These are phyloP conservation scores for Phenganax subtilis DNA, from an alignment of 92 coral and sea anemone species.

Conservation along the genomic window DNA sequence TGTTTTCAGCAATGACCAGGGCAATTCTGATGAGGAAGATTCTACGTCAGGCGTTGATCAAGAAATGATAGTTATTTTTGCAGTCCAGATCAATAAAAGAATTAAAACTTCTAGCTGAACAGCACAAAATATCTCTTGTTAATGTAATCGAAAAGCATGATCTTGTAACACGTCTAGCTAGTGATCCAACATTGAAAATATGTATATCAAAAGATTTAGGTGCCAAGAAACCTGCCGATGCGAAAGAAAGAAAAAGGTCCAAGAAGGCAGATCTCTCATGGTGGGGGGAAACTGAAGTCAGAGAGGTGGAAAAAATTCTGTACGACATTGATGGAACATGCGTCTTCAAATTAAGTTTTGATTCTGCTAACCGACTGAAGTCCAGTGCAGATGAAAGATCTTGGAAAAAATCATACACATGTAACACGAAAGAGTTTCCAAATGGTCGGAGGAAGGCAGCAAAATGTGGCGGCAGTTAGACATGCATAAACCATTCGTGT, in stretches of 20 bases:
- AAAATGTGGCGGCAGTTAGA: constrained; percentile 4
- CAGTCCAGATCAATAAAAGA: background rate
- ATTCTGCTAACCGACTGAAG: background rate
- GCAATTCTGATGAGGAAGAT: background rate
- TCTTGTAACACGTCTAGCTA: constrained; percentile 1
- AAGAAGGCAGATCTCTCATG: background rate
- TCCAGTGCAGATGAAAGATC: constrained; percentile 9
- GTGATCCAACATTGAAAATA: background rate
- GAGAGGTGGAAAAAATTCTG: constrained; percentile 3
- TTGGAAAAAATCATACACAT: background rate
- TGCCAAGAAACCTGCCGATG: background rate
- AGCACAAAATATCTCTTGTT: background rate
- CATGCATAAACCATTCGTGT: background rate
- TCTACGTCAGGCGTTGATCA: background rate
- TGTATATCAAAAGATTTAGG: background rate
- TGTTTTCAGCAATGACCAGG: background rate
- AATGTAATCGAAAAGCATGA: constrained; percentile 3
- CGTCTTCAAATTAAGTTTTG: background rate
- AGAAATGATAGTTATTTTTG: background rate
- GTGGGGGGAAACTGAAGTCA: background rate
- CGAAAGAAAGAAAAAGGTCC: background rate
- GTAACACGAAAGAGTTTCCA: constrained; percentile 1
- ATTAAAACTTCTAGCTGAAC: constrained; percentile 3
- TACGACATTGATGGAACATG: constrained; percentile 12
- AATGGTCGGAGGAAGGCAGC: constrained; percentile 5